Conservation (phyloP, 64 coral and sea anemone species). For the Anthopleura sola region DNA sequence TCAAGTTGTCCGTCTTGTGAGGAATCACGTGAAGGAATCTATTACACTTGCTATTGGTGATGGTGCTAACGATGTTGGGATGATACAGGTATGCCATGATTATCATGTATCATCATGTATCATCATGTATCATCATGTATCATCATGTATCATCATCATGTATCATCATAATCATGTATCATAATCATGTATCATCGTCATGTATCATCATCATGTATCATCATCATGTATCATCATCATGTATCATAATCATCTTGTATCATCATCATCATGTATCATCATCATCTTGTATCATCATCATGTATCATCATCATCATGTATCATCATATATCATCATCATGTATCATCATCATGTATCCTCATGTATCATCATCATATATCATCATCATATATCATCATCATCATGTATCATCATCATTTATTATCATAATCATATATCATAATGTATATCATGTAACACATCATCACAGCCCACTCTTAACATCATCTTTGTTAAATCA, state of each 20-base stretch:
- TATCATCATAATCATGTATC: not conserved
- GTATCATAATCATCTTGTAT: not conserved
- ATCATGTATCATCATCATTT: not conserved
- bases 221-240: not conserved
- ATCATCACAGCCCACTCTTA: not conserved
- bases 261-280: not conserved
- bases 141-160: not conserved
- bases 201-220: not conserved
- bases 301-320: not conserved
- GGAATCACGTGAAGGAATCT: constrained; percentile 86
- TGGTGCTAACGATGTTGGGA: constrained; percentile 98
- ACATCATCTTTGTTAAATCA: not conserved
- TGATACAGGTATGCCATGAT: constrained; percentile 85
- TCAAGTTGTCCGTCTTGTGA: constrained; percentile 88
- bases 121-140: not conserved
- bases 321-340: not conserved
- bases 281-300: not conserved
- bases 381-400: not conserved
- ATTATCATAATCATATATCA: not conserved
- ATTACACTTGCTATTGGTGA: constrained; percentile 98
- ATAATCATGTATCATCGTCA: not conserved
- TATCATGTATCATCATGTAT: not conserved
- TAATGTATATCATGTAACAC: not conserved
- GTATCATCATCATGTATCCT: not conserved
- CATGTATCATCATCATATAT: not conserved